A percentile compares a stretch with the other conserved stretches of the same genome.
These are phyloP conservation scores for Leucophenga varia DNA, from an alignment of 1,140 invertebrate species.

Conservation along the genomic window DNA sequence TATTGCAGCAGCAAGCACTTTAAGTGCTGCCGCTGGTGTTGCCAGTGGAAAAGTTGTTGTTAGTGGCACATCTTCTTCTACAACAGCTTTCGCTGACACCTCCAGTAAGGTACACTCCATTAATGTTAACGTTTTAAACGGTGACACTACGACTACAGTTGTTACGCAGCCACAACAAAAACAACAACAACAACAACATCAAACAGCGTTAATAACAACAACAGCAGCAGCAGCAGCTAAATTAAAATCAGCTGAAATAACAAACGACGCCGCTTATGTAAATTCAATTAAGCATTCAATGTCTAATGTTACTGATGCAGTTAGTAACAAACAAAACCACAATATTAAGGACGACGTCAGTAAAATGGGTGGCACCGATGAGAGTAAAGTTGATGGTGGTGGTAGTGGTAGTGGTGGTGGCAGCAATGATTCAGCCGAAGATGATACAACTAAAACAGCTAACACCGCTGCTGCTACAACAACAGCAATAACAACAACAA, in stretches of 20 bases:
- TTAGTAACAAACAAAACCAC: not conserved
- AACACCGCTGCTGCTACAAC: too few species aligned
- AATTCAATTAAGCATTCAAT: not conserved
- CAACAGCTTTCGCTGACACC: too few species aligned
- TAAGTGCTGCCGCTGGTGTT: not conserved
- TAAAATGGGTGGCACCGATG: not conserved
- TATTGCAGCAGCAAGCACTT: not conserved
- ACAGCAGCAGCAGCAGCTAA: constrained; percentile 3
- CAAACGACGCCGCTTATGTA: too few species aligned
- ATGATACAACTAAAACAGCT: too few species aligned
- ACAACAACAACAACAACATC: not conserved
- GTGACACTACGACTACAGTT: constrained; percentile 10
- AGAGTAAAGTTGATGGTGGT: not conserved
- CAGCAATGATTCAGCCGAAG: too few species aligned
- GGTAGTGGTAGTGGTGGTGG: too few species aligned
- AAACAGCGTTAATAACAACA: not conserved
- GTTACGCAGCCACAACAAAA: not conserved
- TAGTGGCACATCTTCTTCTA: too few species aligned
- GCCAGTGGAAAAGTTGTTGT: constrained; percentile 5
- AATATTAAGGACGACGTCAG: not conserved
- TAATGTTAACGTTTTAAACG: too few species aligned
- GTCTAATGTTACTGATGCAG: not conserved
- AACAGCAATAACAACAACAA: too few species aligned
- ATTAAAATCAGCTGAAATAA: not conserved
- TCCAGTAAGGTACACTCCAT: too few species aligned